Evolutionary conservation across 2,113 vertebrate genomes (phyloP), one percentile per base, ranked within the genome.

Genomic region (Poeciliopsis retropinna): DNA sequence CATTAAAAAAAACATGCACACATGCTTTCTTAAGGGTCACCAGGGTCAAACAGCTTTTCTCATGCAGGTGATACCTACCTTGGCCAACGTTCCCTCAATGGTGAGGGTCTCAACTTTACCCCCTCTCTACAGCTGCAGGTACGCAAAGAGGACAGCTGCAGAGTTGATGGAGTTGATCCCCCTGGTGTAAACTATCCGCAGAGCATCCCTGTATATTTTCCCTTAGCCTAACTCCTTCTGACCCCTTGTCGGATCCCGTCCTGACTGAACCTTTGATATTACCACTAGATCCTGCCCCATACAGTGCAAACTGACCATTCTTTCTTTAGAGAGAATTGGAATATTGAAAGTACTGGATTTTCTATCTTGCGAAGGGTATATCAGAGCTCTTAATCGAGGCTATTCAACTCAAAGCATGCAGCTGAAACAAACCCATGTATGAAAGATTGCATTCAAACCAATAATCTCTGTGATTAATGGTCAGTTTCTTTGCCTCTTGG

Each of bases 51-150:
- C 88, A 90, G 88, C 91, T 89, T 94, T 84, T 93, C 92, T 86
- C 92, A 92, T 81, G 79, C 91, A 93, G 93, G 93, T 83, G 93
- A 94, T 70, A 47, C 88, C 87, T 95, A 91, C 90, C 91, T 94
- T 51, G 76, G 89, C 83, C 88, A 94, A 84, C 92, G 74, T 69
- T 88, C 91, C 27, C 91, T 94, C 88, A 93, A 93, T 85, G 92
- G 93, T 80, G 92, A 94, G 89, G 89, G 86, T 86, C 87, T 93
- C 85, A 85, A 66, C 89, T 87, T 93, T 87, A 77, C 89, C 86
- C 89, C 92, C 83, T 90, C 93, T 91, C 93, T 94, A 74, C 92
- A 93, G 79, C 82, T 87, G 69, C 93, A 94, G 93, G 94, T 94
- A 95, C 69, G 86, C 91, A 86, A 78, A 85, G 86, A 90, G 89